Conservation (phyloP, 2,797 vertebrate species). For the Pelodytes ibericus region DNA sequence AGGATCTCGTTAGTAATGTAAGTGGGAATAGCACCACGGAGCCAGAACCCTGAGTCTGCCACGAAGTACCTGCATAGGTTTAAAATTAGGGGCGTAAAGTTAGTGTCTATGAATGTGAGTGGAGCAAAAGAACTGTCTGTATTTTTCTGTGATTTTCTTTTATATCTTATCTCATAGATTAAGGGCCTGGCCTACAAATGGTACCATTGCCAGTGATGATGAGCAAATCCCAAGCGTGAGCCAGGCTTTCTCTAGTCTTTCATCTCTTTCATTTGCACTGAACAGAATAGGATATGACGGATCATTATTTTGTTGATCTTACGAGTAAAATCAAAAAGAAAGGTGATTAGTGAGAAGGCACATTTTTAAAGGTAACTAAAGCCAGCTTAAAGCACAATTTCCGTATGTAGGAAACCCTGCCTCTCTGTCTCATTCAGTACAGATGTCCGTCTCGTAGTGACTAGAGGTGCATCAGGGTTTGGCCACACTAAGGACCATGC, state of each 20-base stretch:
- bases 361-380: slow-evolving; percentile 5
- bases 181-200: background rate
- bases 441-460: slow-evolving; percentile 15
- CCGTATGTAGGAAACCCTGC: slow-evolving; percentile 15
- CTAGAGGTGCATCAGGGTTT: slow-evolving; percentile 17
- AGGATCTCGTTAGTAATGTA: too few relatives aligned
- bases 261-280: background rate
- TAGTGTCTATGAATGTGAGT: too few relatives aligned
- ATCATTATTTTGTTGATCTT: background rate
- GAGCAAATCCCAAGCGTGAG: background rate
- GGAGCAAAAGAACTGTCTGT: too few relatives aligned
- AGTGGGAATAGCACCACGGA: too few relatives aligned
- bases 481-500: background rate
- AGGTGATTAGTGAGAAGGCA: background rate
- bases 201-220: background rate
- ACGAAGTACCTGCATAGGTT: too few relatives aligned
- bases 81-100: too few relatives aligned
- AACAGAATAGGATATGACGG: background rate
- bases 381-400: slow-evolving; percentile 19
- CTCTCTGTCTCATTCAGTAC: slow-evolving; percentile 11
- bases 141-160: background rate
- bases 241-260: background rate
- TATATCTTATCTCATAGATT: background rate
- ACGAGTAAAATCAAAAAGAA: background rate
- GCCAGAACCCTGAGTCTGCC: too few relatives aligned